These are phyloP conservation scores for Sinohyriopsis cumingii DNA, from an alignment of 2,888 invertebrate species.

Conservation along the genomic window DNA sequence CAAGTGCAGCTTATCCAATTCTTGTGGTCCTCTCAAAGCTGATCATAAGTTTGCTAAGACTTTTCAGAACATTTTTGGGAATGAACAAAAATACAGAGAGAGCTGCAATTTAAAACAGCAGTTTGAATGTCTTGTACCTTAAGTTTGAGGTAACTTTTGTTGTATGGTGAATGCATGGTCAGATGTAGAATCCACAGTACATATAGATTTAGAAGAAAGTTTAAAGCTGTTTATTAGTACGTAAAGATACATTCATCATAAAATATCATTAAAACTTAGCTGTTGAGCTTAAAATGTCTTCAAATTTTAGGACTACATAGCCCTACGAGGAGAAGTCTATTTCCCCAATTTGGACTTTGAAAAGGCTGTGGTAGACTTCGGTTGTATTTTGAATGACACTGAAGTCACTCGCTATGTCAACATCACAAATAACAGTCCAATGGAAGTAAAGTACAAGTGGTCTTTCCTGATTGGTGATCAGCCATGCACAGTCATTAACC, in stretches of 20 bases:
- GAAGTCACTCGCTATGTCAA: conserved; percentile 73
- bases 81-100: no score
- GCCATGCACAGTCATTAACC: conserved; percentile 53
- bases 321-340: conserved; percentile 79
- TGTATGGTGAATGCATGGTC: not conserved
- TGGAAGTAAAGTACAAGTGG: conserved; percentile 74
- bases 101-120: no score
- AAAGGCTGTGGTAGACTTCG: conserved; percentile 77
- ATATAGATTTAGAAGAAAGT: not conserved
- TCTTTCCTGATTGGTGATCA: conserved; percentile 68
- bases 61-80: no score
- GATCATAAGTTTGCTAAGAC: no score
- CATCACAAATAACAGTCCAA: conserved; percentile 75
- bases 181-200: not conserved
- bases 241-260: not conserved
- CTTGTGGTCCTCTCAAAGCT: no score
- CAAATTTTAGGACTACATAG: conserved; percentile 77
- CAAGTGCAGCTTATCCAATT: no score
- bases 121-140: no score
- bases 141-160: no score
- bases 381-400: conserved; percentile 76
- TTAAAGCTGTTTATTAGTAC: not conserved
- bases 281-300: not conserved
- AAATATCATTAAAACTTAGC: no score
- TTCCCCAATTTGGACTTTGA: conserved; percentile 80